phyloP scores from a whole-genome alignment of 1,140 invertebrate species.

The Teleogryllus occipitalis region DNA sequence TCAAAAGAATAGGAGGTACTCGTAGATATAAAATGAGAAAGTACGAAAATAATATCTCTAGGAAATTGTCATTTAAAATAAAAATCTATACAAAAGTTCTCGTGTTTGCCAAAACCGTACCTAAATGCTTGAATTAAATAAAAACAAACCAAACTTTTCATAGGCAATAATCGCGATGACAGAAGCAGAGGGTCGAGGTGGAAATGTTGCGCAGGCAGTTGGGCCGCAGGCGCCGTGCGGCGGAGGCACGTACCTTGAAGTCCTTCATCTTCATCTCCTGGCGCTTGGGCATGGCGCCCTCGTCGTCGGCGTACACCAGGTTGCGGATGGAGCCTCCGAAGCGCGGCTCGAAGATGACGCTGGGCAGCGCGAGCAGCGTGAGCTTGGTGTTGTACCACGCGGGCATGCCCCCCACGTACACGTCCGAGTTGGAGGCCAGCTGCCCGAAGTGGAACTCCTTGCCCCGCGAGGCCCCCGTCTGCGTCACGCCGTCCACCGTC shows the following conservation, averaged over 20 bases:
- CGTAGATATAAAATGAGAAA: no score
- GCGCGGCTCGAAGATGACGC: conserved; percentile 83
- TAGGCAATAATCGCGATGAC: no score
- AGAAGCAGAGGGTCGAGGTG: no score
- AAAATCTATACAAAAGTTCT: no score
- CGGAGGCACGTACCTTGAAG: conserved; percentile 40
- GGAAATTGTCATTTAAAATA: no score
- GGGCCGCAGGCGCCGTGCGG: no score
- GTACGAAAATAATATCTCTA: no score
- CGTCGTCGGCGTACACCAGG: conserved; percentile 73
- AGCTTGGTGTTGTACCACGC: conserved; percentile 79
- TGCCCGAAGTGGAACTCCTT: conserved; percentile 82
- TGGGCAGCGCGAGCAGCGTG: conserved; percentile 70
- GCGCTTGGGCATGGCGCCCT: conserved; percentile 56
- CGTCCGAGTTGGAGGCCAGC: conserved; percentile 74
- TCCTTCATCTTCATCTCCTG: conserved; percentile 71
- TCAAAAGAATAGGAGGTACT: no score
- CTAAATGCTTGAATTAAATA: no score
- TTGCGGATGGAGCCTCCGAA: conserved; percentile 78
- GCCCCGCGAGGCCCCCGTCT: conserved; percentile 64
- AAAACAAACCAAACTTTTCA: no score
- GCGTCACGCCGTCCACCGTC: conserved; percentile 67
- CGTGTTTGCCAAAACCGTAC: no score
- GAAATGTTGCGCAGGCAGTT: no score
- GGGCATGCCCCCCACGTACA: conserved; percentile 87